These are phyloP conservation scores for Hydropsyche tenuis DNA, from an alignment of 1,140 invertebrate genomes.

Conservation along the genomic window DNA sequence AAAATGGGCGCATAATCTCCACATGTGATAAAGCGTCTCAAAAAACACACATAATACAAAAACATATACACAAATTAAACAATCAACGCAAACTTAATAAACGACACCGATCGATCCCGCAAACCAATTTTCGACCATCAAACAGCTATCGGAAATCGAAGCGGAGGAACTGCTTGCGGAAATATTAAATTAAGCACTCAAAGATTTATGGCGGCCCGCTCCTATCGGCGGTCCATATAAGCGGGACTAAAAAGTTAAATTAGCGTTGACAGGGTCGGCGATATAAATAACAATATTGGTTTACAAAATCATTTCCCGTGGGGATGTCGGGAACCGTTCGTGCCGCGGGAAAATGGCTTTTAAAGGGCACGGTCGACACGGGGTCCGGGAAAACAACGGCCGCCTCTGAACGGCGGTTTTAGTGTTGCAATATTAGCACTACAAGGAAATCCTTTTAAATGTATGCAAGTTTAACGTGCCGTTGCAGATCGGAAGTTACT, in stretches of 20 bases:
- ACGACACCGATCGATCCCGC: not conserved
- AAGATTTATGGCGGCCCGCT: constrained; percentile 30
- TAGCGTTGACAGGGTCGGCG: constrained; percentile 28
- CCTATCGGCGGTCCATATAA: constrained; percentile 10
- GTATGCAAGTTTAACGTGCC: constrained; percentile 37
- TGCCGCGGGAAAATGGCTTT: not conserved
- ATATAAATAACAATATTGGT: constrained; percentile 38
- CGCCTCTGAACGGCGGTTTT: constrained; percentile 9
- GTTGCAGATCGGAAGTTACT: constrained; percentile 22
- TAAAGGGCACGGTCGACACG: not conserved
- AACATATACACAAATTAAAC: too few species aligned
- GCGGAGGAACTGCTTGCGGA: constrained; percentile 14
- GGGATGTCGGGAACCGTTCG: not conserved
- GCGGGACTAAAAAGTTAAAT: constrained; percentile 28
- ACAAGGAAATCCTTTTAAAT: constrained; percentile 45
- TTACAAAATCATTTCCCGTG: constrained; percentile 32
- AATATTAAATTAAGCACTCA: constrained; percentile 31
- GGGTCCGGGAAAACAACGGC: constrained; percentile 4
- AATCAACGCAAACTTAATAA: too few species aligned
- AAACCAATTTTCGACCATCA: not conserved
- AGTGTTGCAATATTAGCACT: constrained; percentile 28
- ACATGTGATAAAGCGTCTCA: too few species aligned
- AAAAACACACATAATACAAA: too few species aligned
- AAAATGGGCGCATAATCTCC: too few species aligned
- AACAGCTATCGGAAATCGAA: not conserved